phyloP scores from a whole-genome alignment of 37 sponge, comb jelly and placozoan genomes.

The Aplysina aerophoba region DNA sequence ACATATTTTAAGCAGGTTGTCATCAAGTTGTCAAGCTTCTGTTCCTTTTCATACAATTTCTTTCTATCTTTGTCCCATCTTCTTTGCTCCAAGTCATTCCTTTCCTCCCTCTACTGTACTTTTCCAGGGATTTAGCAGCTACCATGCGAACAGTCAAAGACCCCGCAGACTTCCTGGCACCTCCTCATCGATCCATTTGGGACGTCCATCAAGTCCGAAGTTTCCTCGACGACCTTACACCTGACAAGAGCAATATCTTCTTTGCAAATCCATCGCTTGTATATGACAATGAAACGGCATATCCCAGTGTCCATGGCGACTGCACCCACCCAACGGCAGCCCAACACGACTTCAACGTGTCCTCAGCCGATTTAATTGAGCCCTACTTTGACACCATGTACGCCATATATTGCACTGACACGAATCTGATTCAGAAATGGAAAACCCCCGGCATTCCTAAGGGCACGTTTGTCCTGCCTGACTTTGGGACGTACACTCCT shows the following conservation, averaged over 20 bases:
- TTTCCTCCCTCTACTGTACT: too few species aligned
- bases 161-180: slow-evolving; percentile 69
- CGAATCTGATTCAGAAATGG: neutral
- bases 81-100: too few species aligned
- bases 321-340: neutral
- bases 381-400: slow-evolving; percentile 52
- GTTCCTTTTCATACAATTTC: too few species aligned
- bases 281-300: neutral
- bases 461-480: neutral
- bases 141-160: slow-evolving; percentile 52
- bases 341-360: slow-evolving; percentile 10
- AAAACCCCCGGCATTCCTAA: neutral
- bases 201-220: slow-evolving; percentile 32
- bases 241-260: slow-evolving; percentile 51
- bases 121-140: slow-evolving; percentile 35
- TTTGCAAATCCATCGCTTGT: slow-evolving; percentile 41
- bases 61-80: too few species aligned
- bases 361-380: slow-evolving; percentile 37
- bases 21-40: too few species aligned
- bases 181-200: slow-evolving; percentile 47
- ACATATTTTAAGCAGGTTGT: too few species aligned
- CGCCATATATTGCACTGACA: neutral
- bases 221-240: slow-evolving; percentile 31
- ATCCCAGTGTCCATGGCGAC: neutral
- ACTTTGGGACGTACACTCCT: neutral